Evolutionary conservation across 2,797 vertebrate species (phyloP).

Genomic region (Myotis vivesi): DNA sequence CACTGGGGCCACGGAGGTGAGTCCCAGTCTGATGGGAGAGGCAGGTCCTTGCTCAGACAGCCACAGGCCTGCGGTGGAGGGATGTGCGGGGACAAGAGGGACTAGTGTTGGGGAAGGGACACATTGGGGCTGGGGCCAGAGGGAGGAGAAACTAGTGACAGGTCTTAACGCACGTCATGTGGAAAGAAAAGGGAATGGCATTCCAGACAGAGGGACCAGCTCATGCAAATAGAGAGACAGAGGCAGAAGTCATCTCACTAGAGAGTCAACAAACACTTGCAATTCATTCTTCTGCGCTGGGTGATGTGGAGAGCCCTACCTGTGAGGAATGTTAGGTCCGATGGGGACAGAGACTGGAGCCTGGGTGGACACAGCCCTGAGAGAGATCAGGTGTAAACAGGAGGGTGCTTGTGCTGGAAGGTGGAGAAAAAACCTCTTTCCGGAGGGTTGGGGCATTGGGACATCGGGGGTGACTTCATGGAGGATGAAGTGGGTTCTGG

Average conservation of each 20-base stretch:
- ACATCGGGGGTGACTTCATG: background rate
- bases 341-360: background rate
- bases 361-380: background rate
- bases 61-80: background rate
- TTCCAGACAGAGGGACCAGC: background rate
- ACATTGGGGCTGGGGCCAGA: background rate
- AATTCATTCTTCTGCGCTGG: background rate
- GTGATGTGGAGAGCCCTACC: background rate
- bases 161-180: background rate
- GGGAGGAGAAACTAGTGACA: background rate
- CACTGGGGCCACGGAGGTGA: background rate
- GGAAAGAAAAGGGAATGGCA: background rate
- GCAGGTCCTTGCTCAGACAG: background rate
- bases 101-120: background rate
- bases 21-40: background rate
- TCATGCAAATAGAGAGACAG: background rate
- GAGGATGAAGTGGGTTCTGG: background rate
- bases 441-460: background rate
- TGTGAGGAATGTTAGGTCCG: background rate
- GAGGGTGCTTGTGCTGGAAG: too few relatives aligned
- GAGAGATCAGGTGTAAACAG: background rate
- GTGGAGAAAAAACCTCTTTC: background rate
- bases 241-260: background rate
- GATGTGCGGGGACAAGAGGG: too few relatives aligned
- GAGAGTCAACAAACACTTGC: background rate